Evolutionary conservation across 2,797 vertebrate genomes (phyloP).

Genomic region (Pelobates cultripes): DNA sequence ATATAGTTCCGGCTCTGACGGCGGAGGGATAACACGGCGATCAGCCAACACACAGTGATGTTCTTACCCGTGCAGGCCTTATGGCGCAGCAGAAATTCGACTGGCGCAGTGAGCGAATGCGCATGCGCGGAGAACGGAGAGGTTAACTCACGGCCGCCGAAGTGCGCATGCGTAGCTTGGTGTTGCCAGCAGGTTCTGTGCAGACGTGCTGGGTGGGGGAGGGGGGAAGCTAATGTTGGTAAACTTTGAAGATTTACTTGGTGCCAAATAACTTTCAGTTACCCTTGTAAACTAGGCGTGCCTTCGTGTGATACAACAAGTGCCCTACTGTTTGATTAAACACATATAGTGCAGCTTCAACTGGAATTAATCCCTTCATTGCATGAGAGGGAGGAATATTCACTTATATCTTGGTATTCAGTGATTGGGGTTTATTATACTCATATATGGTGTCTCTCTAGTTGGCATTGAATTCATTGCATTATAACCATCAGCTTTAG

Average conservation of each 20-base stretch:
- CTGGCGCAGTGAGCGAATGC: neutral
- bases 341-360: no score
- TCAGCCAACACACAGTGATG: neutral
- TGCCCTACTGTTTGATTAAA: neutral
- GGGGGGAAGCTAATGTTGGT: neutral
- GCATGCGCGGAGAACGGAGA: neutral
- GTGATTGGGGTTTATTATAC: no score
- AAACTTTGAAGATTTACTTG: neutral
- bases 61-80: neutral
- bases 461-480: no score
- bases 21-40: neutral
- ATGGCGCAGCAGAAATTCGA: conserved; percentile 24
- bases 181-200: neutral
- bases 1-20: conserved; percentile 10
- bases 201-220: neutral
- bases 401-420: no score
- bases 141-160: neutral
- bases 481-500: no score
- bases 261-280: neutral
- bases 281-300: neutral
- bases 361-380: no score
- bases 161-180: neutral
- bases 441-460: no score
- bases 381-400: no score
- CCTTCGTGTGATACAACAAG: neutral